Conservation (phyloP, 2,797 vertebrate species). For the Aldrovandia affinis region DNA sequence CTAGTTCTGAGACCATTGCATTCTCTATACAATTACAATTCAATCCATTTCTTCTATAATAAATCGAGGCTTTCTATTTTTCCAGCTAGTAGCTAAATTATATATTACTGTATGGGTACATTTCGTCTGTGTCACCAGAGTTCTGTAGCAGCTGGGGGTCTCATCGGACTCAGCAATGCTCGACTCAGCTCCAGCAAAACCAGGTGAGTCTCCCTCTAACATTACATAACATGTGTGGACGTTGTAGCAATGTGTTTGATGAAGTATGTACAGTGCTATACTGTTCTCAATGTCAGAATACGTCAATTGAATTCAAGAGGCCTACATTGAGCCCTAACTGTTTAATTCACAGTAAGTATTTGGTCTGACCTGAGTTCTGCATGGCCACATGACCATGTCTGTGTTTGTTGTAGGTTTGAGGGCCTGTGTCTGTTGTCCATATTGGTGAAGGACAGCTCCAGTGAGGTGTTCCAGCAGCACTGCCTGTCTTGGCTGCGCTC, state of each 20-base stretch:
- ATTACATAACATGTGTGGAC: neutral
- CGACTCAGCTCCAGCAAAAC: constrained; percentile 83
- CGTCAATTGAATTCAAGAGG: no score
- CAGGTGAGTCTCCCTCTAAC: constrained; percentile 68
- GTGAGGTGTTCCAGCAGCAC: constrained; percentile 85
- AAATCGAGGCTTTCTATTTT: no score
- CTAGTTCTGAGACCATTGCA: neutral
- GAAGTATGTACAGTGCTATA: neutral
- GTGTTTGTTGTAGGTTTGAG: constrained; percentile 74
- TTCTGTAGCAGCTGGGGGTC: constrained; percentile 69
- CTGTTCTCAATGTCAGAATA: neutral
- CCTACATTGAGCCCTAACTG: no score
- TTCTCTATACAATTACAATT: neutral
- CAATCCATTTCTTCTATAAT: neutral
- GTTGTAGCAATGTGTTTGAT: neutral
- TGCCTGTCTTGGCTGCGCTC: constrained; percentile 87
- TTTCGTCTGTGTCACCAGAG: constrained; percentile 60
- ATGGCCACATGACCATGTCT: constrained; percentile 13
- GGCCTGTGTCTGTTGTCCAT: constrained; percentile 86
- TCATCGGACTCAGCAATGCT: constrained; percentile 79
- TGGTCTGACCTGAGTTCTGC: neutral
- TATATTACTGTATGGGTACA: neutral
- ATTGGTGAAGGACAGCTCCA: constrained; percentile 86
- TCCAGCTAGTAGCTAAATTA: neutral
- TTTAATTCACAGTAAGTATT: no score